phyloP scores from a whole-genome alignment of 2,797 vertebrate genomes.

The Chelidonichthys spinosus region DNA sequence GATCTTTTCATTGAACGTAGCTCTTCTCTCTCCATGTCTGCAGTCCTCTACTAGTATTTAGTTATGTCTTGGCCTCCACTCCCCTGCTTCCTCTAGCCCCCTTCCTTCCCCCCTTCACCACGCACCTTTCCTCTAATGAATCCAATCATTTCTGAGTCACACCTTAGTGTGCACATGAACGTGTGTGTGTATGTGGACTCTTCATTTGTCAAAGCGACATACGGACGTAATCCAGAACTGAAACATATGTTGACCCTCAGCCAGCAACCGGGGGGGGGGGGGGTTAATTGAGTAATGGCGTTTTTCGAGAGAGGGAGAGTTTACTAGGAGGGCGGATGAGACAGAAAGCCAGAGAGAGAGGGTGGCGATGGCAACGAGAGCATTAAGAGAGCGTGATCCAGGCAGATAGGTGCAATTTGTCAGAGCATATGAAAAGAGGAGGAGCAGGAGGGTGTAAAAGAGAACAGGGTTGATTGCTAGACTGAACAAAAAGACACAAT shows the following conservation, averaged over 20 bases:
- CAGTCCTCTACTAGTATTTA: constrained; percentile 38
- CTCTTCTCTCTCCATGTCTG: constrained; percentile 26
- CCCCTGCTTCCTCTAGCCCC: constrained; percentile 17
- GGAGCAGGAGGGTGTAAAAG: constrained; percentile 40
- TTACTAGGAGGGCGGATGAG: constrained; percentile 31
- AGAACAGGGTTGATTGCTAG: constrained; percentile 73
- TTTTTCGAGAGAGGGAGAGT: constrained; percentile 36
- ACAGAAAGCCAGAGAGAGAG: constrained; percentile 28
- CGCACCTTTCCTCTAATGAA: constrained; percentile 70
- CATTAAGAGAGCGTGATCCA: constrained; percentile 55
- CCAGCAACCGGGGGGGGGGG: constrained; percentile 32
- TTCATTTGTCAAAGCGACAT: constrained; percentile 60
- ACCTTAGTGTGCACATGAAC: constrained; percentile 50
- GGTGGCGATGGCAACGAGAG: constrained; percentile 26
- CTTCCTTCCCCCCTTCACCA: constrained; percentile 39
- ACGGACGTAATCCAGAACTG: constrained; percentile 66
- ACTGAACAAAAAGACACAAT: constrained; percentile 67
- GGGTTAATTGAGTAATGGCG: constrained; percentile 79
- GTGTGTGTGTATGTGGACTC: constrained; percentile 31
- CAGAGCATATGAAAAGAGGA: constrained; percentile 47
- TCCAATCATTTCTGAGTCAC: constrained; percentile 77
- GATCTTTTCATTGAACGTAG: constrained; percentile 6
- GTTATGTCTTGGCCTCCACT: constrained; percentile 30
- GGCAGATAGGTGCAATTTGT: constrained; percentile 57
- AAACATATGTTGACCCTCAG: constrained; percentile 75